Percentiles rank a stretch among this genome's conserved stretches.
Evolutionary conservation across 2,113 vertebrate genomes (phyloP).

Genomic region (Lates calcarifer): DNA sequence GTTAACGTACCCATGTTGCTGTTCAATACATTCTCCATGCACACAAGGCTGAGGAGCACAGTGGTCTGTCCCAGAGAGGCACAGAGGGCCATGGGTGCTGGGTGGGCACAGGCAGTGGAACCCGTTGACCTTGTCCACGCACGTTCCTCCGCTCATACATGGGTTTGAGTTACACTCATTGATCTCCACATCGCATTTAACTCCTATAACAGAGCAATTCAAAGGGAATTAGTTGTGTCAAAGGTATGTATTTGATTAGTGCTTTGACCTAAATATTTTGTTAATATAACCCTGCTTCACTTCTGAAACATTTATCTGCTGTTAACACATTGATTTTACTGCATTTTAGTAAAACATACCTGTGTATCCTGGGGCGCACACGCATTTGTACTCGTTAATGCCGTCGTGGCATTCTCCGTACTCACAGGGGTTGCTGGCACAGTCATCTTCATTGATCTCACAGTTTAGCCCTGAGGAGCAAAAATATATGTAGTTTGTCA

Average conservation of each 20-base stretch:
- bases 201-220: conserved; percentile 78
- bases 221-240: neutral
- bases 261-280: neutral
- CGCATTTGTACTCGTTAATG: conserved; percentile 92
- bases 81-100: conserved; percentile 89
- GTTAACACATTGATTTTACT: neutral
- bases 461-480: conserved; percentile 89
- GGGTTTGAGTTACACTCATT: conserved; percentile 93
- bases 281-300: neutral
- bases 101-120: conserved; percentile 91
- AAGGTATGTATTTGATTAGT: neutral
- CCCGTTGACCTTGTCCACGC: conserved; percentile 88
- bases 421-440: conserved; percentile 90
- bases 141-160: conserved; percentile 92
- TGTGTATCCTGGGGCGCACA: conserved; percentile 92
- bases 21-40: conserved; percentile 90
- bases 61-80: conserved; percentile 90
- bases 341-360: conserved; percentile 78
- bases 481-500: neutral
- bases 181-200: conserved; percentile 89
- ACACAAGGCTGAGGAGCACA: conserved; percentile 90
- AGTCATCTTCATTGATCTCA: conserved; percentile 94
- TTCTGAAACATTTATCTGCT: neutral
- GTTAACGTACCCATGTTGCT: conserved; percentile 84
- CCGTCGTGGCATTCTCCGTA: conserved; percentile 92